These are phyloP conservation scores for Tragopan temminckii DNA, from an alignment of 2,797 vertebrate genomes.

Conservation along the genomic window DNA sequence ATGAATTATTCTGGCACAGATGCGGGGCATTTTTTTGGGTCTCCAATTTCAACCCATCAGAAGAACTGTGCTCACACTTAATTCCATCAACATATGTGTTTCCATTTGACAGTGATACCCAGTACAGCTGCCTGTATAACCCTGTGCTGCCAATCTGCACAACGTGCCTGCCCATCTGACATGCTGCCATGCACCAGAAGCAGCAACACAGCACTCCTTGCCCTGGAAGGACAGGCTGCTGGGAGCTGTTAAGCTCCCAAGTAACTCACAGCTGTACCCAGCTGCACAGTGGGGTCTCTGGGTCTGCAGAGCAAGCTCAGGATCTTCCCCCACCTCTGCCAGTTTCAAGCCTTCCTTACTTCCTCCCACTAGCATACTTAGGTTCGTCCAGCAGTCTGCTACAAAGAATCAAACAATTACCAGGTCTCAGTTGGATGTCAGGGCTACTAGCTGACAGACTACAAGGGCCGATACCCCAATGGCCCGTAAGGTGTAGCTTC, in stretches of 20 bases:
- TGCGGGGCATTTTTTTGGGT: background rate
- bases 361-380: background rate
- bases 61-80: background rate
- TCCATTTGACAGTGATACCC: background rate
- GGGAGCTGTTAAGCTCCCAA: fast-evolving
- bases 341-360: background rate
- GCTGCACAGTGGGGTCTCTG: fast-evolving
- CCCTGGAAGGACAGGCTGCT: background rate
- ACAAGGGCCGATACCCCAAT: background rate
- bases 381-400: background rate
- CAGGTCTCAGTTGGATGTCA: fast-evolving
- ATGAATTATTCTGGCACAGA: background rate
- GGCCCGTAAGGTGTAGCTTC: background rate
- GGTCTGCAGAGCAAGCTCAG: background rate
- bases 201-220: background rate
- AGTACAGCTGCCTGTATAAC: background rate
- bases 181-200: background rate
- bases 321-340: background rate
- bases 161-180: background rate
- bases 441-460: background rate
- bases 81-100: background rate
- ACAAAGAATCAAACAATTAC: background rate
- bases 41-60: background rate
- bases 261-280: fast-evolving
- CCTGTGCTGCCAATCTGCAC: background rate